Percentiles rank a stretch among this genome's conserved stretches.
These are phyloP conservation scores for Myopa testacea DNA, from an alignment of 2,888 invertebrate genomes.

Conservation along the genomic window DNA sequence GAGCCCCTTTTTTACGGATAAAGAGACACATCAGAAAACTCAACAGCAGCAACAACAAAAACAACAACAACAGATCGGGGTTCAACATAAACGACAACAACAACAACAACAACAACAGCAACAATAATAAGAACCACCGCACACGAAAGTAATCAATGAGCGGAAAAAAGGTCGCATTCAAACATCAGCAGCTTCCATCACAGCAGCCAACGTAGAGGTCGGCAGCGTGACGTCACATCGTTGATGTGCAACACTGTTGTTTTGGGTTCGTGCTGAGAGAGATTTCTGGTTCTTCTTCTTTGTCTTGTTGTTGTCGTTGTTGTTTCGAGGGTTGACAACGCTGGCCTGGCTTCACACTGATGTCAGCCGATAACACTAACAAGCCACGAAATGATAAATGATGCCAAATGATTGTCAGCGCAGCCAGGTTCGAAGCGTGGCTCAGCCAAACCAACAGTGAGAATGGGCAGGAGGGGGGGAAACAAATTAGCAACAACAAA, in stretches of 20 bases:
- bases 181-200: slow-evolving; percentile 15
- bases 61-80: slow-evolving; percentile 3
- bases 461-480: not conserved
- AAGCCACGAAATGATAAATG: slow-evolving; percentile 29
- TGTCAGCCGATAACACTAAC: slow-evolving; percentile 21
- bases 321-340: slow-evolving; percentile 31
- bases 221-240: slow-evolving; percentile 33
- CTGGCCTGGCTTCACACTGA: not conserved
- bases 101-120: slow-evolving; percentile 27
- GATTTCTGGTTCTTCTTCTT: not conserved
- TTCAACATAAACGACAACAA: slow-evolving; percentile 8
- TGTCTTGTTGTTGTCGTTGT: slow-evolving; percentile 8
- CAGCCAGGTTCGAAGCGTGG: slow-evolving; percentile 26
- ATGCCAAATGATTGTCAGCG: slow-evolving; percentile 29
- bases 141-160: slow-evolving; percentile 45
- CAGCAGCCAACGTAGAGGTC: slow-evolving; percentile 31
- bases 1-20: slow-evolving; percentile 32
- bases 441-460: slow-evolving; percentile 1
- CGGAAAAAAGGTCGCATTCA: slow-evolving; percentile 45
- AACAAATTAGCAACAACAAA: slow-evolving; percentile 4
- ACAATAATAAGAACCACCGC: slow-evolving; percentile 15
- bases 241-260: slow-evolving; percentile 11
- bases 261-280: slow-evolving; percentile 5
- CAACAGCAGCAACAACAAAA: not conserved
- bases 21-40: slow-evolving; percentile 11